Evolutionary conservation across 2,888 invertebrate species (phyloP).

Genomic region (Tetragnatha montana): DNA sequence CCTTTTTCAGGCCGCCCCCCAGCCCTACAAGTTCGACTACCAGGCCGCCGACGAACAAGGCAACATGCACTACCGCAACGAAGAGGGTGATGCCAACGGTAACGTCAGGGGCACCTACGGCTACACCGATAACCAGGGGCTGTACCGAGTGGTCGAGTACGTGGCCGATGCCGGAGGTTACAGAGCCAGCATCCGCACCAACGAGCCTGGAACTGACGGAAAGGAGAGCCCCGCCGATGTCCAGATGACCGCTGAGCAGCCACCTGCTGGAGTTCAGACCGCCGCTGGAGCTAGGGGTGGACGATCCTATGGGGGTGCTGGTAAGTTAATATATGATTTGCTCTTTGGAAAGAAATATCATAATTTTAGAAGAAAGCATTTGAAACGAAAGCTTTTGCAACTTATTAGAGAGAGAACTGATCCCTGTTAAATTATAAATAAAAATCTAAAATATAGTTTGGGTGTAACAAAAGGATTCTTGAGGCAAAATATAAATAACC

Average conservation of each 20-base stretch:
- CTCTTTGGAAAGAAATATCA: no score
- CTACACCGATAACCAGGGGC: conserved; percentile 56
- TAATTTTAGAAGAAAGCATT: no score
- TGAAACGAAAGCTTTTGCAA: no score
- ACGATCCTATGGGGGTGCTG: conserved; percentile 11
- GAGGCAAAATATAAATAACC: no score
- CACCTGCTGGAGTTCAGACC: conserved; percentile 56
- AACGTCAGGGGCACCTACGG: conserved; percentile 61
- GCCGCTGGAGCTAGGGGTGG: not conserved
- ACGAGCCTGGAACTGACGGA: conserved; percentile 55
- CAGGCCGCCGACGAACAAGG: conserved; percentile 58
- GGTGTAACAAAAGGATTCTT: no score
- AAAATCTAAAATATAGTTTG: no score
- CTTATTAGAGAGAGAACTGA: no score
- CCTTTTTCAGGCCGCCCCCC: conserved; percentile 33
- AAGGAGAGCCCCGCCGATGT: conserved; percentile 64
- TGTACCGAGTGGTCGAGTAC: conserved; percentile 63
- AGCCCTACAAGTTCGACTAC: conserved; percentile 65
- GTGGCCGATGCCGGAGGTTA: conserved; percentile 59
- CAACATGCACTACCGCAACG: conserved; percentile 60
- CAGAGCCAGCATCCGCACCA: conserved; percentile 62
- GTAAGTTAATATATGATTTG: not conserved
- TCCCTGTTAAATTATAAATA: no score
- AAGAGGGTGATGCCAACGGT: conserved; percentile 54
- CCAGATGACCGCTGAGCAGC: conserved; percentile 52